Base-by-base conservation (phyloP, 2,113 vertebrate genomes). In the Leptobrachium leishanense region DNA sequence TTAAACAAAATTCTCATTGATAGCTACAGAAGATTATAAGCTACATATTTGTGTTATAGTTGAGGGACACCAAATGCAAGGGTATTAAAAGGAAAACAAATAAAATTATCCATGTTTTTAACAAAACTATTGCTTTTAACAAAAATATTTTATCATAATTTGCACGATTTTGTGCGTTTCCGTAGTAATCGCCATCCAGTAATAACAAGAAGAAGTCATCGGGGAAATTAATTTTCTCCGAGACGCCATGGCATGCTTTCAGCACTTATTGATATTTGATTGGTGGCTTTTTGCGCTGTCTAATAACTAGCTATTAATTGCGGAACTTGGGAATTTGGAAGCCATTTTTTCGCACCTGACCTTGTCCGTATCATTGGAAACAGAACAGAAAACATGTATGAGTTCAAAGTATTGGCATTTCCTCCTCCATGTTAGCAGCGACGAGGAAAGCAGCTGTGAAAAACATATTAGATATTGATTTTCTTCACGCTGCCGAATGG, bases 401-500 rank as follows among this genome's bases (percentile, higher is more conserved):
- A 88, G 81, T 89, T 89, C 83, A 89, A 88, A 90, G 82, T 93
- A 95, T 94, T 89, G 92, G 85, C 90, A 88, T 87, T 89, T 87
- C 83, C 79, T 82, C 67, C 82, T 84, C 82, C 85, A 84, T 84
- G 83, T 81, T 86, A 88, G 85, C 82, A 88, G 84, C 77, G 86
- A 84, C 87, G 90, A 90, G 87, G 84, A 89, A 91, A 93, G 90
- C 90, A 94, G 90, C 93, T 93, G 93, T 84, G 84, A 89, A 88
- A 88, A 90, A 82, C 87, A 87, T 94, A 96, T 94, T 94, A 90
- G 66, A 76, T 94, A 96, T 96, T 84, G 95, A 97, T 94, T 89
- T 69, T 44, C 82, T 85, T 83, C 87, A 85, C 81, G 89, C 89
- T 75, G 81, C 81, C 88, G 87, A 87, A 86, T 86, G 87, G 12